phyloP scores from a whole-genome alignment of 1,140 invertebrate species.

The Contarinia nasturtii region DNA sequence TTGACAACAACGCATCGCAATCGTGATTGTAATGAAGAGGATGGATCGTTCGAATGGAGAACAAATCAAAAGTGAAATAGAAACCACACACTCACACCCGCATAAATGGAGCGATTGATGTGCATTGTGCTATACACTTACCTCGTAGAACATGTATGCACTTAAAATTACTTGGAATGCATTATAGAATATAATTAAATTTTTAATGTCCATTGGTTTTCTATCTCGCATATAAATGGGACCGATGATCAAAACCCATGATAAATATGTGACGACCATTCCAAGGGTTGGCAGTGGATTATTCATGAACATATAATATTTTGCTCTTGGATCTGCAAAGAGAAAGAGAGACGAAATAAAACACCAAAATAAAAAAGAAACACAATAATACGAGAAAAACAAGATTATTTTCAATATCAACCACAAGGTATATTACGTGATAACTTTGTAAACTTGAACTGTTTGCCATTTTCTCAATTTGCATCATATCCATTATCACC shows the following conservation, averaged over 20 bases:
- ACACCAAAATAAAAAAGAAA: neutral
- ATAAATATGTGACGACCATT: constrained; percentile 64
- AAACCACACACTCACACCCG: too few relatives aligned
- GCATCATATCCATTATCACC: too few relatives aligned
- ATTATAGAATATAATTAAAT: constrained; percentile 72
- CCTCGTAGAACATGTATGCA: constrained; percentile 74
- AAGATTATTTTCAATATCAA: neutral
- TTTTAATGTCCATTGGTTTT: constrained; percentile 68
- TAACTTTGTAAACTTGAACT: too few relatives aligned
- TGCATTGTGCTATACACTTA: too few relatives aligned
- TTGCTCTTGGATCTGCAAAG: constrained; percentile 62
- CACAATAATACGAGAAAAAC: neutral
- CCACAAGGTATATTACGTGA: too few relatives aligned
- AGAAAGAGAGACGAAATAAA: neutral
- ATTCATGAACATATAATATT: constrained; percentile 80
- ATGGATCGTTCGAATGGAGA: too few relatives aligned
- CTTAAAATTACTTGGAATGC: constrained; percentile 73
- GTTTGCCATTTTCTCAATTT: too few relatives aligned
- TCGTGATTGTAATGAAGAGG: too few relatives aligned
- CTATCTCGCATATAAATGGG: constrained; percentile 73
- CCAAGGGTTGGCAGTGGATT: constrained; percentile 67
- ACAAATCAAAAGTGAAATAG: too few relatives aligned
- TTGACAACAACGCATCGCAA: too few relatives aligned
- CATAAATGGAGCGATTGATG: too few relatives aligned
- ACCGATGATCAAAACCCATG: constrained; percentile 59